phyloP scores from a whole-genome alignment of 2,888 invertebrate species.

The Hydropsyche betteni region DNA sequence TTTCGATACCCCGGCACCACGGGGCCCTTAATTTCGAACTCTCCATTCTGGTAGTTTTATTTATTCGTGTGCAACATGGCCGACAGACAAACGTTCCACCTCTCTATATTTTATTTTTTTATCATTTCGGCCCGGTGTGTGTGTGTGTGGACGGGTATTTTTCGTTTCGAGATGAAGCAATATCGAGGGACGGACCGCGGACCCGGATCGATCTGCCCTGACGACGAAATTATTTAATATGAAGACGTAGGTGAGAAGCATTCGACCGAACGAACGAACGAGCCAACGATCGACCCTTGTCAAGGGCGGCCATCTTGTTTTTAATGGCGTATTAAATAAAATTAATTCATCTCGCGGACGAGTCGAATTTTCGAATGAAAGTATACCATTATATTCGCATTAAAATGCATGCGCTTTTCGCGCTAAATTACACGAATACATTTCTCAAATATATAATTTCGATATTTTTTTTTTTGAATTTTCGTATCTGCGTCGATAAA shows the following conservation, averaged over 20 bases:
- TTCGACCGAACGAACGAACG: neutral
- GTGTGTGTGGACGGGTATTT: neutral
- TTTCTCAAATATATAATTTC: constrained; percentile 1
- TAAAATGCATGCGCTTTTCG: neutral
- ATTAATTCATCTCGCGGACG: constrained; percentile 26
- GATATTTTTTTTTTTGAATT: neutral
- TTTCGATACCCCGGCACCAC: constrained; percentile 10
- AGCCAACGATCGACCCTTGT: constrained; percentile 26
- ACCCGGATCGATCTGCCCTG: constrained; percentile 5
- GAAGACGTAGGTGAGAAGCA: constrained; percentile 42
- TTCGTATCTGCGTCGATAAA: neutral
- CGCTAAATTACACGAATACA: neutral
- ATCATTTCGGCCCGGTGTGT: neutral
- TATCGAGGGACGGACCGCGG: constrained; percentile 5
- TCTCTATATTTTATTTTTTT: constrained; percentile 9
- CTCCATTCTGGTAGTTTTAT: constrained; percentile 28
- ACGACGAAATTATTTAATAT: constrained; percentile 41
- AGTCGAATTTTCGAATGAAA: neutral
- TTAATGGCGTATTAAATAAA: constrained; percentile 16
- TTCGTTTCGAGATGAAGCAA: constrained; percentile 36
- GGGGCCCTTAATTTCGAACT: constrained; percentile 35
- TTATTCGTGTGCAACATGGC: constrained; percentile 38
- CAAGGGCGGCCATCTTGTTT: constrained; percentile 38
- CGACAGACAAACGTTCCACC: constrained; percentile 24
- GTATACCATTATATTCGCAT: neutral